A percentile compares a stretch with the other conserved stretches of the same genome.
Conservation (phyloP, 2,797 vertebrate genomes). For the Natrix natrix region DNA sequence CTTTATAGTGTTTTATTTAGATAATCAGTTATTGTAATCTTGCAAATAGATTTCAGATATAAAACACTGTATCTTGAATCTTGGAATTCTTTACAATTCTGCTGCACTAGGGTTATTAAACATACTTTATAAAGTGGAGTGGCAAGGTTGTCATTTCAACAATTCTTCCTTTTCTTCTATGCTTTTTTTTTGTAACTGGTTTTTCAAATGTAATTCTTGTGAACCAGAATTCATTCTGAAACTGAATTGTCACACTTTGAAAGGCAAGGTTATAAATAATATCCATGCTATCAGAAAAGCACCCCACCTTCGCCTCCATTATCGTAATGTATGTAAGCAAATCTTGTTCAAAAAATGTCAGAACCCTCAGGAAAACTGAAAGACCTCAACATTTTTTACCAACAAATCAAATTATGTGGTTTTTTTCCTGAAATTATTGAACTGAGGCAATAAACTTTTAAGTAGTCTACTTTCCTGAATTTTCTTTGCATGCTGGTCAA, state of each 20-base stretch:
- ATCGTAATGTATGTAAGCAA: neutral
- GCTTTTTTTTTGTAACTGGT: neutral
- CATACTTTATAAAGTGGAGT: neutral
- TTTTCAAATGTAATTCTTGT: neutral
- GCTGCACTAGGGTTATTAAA: neutral
- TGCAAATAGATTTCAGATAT: neutral
- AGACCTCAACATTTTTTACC: neutral
- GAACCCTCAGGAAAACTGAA: conserved; percentile 8
- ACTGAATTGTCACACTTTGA: conserved; percentile 1
- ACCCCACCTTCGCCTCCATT: neutral
- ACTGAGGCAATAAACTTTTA: neutral
- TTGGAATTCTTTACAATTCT: neutral
- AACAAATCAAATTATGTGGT: neutral
- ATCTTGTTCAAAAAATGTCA: conserved; percentile 8
- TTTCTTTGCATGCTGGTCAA: neutral
- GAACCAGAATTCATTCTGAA: neutral
- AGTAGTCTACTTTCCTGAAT: neutral
- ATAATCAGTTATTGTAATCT: neutral
- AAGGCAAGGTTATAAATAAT: conserved; percentile 21
- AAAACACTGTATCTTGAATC: neutral
- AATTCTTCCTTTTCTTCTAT: neutral
- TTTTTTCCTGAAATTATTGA: neutral
- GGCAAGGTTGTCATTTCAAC: neutral
- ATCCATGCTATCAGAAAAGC: conserved; percentile 11
- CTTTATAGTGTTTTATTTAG: neutral